Conservation (phyloP, 2,113 vertebrate genomes). For the Dipodomys merriami region DNA sequence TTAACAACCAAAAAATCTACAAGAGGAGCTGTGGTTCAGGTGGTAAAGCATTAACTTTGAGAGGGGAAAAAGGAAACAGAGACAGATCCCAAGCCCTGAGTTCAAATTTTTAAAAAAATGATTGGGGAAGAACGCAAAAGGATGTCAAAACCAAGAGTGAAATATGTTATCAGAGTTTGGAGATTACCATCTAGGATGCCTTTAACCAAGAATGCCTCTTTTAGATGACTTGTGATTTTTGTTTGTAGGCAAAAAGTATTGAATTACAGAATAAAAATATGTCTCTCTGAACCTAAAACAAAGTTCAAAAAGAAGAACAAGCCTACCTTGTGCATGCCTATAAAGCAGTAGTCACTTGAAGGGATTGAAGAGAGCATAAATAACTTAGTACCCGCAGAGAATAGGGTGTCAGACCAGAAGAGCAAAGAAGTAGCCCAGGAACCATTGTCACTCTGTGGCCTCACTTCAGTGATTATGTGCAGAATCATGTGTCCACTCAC, state of each 20-base stretch:
- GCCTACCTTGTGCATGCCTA: constrained; percentile 55
- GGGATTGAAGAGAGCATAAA: constrained; percentile 76
- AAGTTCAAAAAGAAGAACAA: constrained; percentile 94
- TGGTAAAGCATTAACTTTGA: no score
- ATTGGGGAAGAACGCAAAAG: no score
- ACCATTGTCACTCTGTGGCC: constrained; percentile 61
- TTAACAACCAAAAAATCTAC: no score
- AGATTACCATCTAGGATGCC: no score
- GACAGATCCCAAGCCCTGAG: no score
- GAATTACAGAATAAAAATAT: constrained; percentile 89
- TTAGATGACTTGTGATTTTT: constrained; percentile 28
- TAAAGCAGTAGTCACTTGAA: constrained; percentile 76
- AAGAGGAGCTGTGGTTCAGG: no score
- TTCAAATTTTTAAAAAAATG: not conserved
- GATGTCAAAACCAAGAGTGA: no score
- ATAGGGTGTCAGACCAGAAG: constrained; percentile 84
- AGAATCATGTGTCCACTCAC: not conserved
- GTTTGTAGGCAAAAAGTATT: constrained; percentile 91
- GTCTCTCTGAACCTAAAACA: constrained; percentile 83
- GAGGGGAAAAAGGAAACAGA: no score
- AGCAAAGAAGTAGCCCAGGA: constrained; percentile 83
- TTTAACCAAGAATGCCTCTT: no score
- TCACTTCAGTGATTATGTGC: constrained; percentile 73
- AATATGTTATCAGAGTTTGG: no score
- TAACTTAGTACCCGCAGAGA: constrained; percentile 77